Conservation (phyloP, 2,797 vertebrate species). For the Lindbergichthys nudifrons region DNA sequence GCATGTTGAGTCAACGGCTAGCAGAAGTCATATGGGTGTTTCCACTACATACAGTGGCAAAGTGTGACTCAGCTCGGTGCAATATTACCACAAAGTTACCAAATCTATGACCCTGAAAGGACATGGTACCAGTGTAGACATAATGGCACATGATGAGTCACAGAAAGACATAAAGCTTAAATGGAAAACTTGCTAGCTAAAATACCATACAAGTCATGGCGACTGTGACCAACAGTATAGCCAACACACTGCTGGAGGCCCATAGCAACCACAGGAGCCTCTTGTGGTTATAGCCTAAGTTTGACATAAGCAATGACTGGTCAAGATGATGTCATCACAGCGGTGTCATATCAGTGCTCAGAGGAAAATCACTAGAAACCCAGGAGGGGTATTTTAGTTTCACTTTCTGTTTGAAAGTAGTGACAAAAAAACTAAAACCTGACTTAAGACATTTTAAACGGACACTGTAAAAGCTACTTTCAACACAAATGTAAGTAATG, state of each 20-base stretch:
- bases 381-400: constrained; percentile 14
- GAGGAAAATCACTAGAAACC: constrained; percentile 41
- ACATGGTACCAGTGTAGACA: constrained; percentile 18
- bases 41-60: constrained; percentile 19
- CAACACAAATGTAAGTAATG: constrained; percentile 8
- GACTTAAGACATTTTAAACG: background rate
- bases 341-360: constrained; percentile 29
- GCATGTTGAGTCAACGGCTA: constrained; percentile 34
- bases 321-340: constrained; percentile 22
- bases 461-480: background rate
- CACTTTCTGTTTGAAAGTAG: constrained; percentile 40
- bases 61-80: constrained; percentile 50
- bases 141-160: constrained; percentile 36
- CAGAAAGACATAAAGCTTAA: background rate
- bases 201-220: constrained; percentile 20
- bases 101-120: constrained; percentile 15
- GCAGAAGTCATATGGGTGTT: constrained; percentile 45
- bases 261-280: constrained; percentile 29
- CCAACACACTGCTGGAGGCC: constrained; percentile 27
- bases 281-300: constrained; percentile 18
- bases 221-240: constrained; percentile 18
- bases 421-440: background rate
- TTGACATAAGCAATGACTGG: constrained; percentile 28
- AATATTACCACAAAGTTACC: constrained; percentile 31
- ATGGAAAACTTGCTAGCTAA: constrained; percentile 13